Evolutionary conservation across 2,797 vertebrate species (phyloP).

Genomic region (Neopelma chrysocephalum): DNA sequence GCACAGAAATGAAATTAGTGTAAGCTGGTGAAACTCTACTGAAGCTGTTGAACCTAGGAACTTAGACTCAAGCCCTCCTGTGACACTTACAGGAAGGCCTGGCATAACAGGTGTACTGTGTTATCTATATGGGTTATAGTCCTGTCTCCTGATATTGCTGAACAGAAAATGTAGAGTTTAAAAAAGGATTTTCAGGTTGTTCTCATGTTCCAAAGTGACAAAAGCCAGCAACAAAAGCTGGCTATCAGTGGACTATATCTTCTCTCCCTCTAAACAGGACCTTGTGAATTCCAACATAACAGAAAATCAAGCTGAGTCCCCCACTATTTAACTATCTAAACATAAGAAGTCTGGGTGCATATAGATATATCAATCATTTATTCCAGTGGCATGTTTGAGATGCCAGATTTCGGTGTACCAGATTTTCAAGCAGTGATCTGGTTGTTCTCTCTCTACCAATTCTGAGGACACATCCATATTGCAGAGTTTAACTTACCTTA

Average conservation of each 20-base stretch:
- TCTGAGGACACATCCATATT: background rate
- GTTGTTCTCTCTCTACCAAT: background rate
- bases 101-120: background rate
- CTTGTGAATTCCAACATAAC: background rate
- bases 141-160: background rate
- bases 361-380: fast-evolving
- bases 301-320: background rate
- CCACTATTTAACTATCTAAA: background rate
- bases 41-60: background rate
- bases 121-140: fast-evolving
- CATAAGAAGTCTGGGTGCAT: background rate
- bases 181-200: background rate
- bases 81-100: background rate
- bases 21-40: background rate
- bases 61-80: background rate
- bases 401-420: background rate
- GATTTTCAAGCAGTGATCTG: background rate
- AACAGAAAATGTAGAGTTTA: background rate
- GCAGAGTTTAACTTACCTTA: background rate
- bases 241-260: background rate
- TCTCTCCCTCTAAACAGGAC: background rate
- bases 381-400: background rate
- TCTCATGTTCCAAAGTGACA: background rate
- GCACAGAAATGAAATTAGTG: background rate
- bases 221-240: background rate